Evolutionary conservation across 2,888 invertebrate species (phyloP).

Genomic region (Drosophila atripex): DNA sequence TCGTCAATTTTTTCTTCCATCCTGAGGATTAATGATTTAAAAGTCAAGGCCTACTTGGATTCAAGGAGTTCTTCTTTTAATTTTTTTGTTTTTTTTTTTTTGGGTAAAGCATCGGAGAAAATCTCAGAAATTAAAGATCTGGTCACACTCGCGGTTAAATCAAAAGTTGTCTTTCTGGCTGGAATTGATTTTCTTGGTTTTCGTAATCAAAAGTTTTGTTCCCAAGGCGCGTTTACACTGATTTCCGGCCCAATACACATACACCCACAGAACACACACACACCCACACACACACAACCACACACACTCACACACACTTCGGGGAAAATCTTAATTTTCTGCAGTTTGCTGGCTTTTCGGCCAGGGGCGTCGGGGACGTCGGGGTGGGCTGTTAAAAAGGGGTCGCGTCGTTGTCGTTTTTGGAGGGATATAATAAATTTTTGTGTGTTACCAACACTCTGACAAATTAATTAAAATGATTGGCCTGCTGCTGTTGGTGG

Average conservation of each 20-base stretch:
- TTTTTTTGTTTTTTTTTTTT: no score
- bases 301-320: constrained; percentile 9
- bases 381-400: not conserved
- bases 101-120: not conserved
- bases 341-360: constrained; percentile 50
- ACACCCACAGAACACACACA: not conserved
- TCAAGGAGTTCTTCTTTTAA: not conserved
- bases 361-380: constrained; percentile 9
- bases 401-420: constrained; percentile 38
- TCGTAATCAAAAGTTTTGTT: constrained; percentile 75
- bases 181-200: constrained; percentile 73
- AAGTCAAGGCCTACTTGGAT: not conserved
- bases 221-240: constrained; percentile 71
- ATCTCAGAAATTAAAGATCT: not conserved
- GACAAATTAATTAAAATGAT: constrained; percentile 83
- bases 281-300: constrained; percentile 25
- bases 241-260: constrained; percentile 51
- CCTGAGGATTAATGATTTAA: no score
- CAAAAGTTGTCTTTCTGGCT: constrained; percentile 3
- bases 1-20: not conserved
- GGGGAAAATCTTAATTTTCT: constrained; percentile 58
- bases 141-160: not conserved
- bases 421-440: constrained; percentile 73
- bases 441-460: constrained; percentile 79
- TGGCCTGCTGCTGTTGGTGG: constrained; percentile 61